Base-by-base conservation (phyloP, 2,888 invertebrate species). In the Philonicus albiceps region DNA sequence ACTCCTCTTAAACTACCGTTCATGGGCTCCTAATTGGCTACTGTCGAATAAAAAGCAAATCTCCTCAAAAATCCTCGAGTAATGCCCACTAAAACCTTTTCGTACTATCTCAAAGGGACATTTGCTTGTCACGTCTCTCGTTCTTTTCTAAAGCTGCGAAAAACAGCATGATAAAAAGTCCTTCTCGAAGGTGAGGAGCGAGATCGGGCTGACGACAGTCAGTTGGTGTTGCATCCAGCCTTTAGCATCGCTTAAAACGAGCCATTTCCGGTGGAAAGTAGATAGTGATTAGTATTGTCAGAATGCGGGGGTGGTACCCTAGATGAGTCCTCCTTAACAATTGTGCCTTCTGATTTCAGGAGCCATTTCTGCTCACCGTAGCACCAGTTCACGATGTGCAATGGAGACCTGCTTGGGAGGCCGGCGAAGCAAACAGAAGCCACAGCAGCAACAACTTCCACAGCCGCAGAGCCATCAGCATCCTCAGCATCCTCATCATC, bases 371-470 rank as follows among this genome's bases (percentile, higher is more conserved):
- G 85, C 73, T 74, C 80, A 34, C 87, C 88, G 87, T 88, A 87
- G 88, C 88, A 86, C 86, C 86, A 87, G 88, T 89, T 89, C 91
- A 91, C 90, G 90, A 92, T 91, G 92, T 91, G 91, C 92, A 90
- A 92, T 92, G 92, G 92, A 92, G 91, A 91, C 91, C 89, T 90
- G 90, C 88, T 91, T 91, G 89, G 91, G 91, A 88, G 91, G 92
- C 90, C 92, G 90, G 90, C 91, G 91, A 89, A 90, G 90, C 90
- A 91, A 89, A 88, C 89, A 89, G 88, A 89, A 89, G 88, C 88
- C 89, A 88, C 88, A 89, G 86, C 88, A 86, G 13, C 87, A 86
- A 22, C 89, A 88, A 40, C 89, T 88, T 43, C 88, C 88, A 22
- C 87, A 89, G 43, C 89, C 88, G 31, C 89, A 89, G 27, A 89